Conservation (phyloP, 2,113 vertebrate genomes). For the Tupaia chinensis region DNA sequence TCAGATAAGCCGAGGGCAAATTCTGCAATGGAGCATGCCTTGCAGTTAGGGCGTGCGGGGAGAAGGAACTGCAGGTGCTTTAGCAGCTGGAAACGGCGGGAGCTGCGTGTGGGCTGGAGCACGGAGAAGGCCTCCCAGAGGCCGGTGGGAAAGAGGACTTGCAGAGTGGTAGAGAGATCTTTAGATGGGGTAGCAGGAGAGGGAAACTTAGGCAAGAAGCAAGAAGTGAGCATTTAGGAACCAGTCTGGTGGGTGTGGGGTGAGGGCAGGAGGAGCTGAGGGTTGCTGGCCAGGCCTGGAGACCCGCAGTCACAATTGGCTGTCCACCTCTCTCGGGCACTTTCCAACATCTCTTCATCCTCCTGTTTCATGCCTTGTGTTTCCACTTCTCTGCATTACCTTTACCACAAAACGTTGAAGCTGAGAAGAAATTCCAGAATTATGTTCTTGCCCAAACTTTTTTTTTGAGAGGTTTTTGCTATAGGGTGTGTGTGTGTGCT, state of each 20-base stretch:
- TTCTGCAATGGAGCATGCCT: not conserved
- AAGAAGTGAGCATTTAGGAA: not conserved
- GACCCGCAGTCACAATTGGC: not conserved
- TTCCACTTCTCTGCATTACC: not conserved
- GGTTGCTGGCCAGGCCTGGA: not conserved
- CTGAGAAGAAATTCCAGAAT: not conserved
- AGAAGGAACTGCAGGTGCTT: not conserved
- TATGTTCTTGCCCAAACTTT: not conserved
- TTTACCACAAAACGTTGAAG: not conserved
- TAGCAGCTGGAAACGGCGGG: not conserved
- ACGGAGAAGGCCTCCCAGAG: not conserved
- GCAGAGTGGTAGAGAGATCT: not conserved
- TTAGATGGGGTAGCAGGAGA: not conserved
- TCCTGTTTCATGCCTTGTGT: not conserved
- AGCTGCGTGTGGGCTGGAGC: not conserved
- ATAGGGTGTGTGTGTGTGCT: too few species aligned
- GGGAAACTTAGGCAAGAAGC: not conserved
- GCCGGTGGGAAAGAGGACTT: not conserved
- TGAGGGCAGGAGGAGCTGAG: not conserved
- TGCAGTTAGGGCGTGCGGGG: not conserved
- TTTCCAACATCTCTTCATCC: not conserved
- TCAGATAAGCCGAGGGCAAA: not conserved
- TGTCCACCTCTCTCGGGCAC: not conserved
- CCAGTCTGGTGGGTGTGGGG: fast-evolving
- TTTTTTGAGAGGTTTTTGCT: too few species aligned